Evolutionary conservation across 1,140 invertebrate genomes (phyloP), one percentile per base, ranked within the genome.

Genomic region (Muscidifurax raptorellus): DNA sequence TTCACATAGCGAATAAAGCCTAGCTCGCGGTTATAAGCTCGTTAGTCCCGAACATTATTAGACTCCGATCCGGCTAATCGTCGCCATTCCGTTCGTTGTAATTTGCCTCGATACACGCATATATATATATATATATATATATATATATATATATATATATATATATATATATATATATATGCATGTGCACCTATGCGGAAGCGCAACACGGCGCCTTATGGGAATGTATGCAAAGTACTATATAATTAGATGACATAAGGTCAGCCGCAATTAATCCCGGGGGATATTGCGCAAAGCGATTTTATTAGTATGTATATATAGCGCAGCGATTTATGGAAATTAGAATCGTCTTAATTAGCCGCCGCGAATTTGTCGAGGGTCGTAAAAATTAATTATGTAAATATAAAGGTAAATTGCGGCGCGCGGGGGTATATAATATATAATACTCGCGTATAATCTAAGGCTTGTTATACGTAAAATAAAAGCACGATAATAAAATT

Each of bases 161-260:
- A 18, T 18, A 18, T 18, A 52, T 18, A 52, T 9, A 66, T 25
- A 67, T 10, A 67, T 3, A 2, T 28, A n/a, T 67, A n/a, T 7
- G 7, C n/a, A 27, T 47, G 12, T 47, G 12, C 2, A 9, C 12
- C 9, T 13, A 75, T 10, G 22, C 81, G 72, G 72, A 82, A 82
- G 72, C 47, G 18, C n/a, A 15, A 18, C 13, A 4, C 30, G 71
- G 74, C 36, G 28, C 2, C 10, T 28, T 25, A 2, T n/a, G n/a
- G 32, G n/a, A 66, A 75, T 66, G 76, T 59, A 67, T 82, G 44
- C 67, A 81, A 69, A 59, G 28, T 13, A 74, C 69, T 36, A 81
- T 36, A 81, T 74, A 82, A 76, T 82, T 76, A 67, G 52, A 82
- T 76, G 64, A 76, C 74, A 76, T 76, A 75, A 40, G 52, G 28